These are phyloP conservation scores for Tenualosa ilisha DNA, from an alignment of 2,797 vertebrate genomes.

Conservation along the genomic window DNA sequence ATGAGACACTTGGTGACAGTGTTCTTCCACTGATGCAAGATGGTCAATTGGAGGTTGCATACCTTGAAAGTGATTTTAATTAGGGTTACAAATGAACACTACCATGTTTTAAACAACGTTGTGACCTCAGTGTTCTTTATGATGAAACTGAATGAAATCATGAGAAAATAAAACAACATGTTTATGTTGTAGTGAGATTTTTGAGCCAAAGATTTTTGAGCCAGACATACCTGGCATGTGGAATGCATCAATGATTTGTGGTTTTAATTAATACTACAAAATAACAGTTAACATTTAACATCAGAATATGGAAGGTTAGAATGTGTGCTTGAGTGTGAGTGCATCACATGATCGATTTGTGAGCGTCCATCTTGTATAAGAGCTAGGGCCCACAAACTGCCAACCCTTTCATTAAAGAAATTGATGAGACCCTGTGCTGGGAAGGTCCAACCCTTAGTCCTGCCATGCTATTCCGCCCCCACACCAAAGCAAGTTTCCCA, in stretches of 20 bases:
- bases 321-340: neutral
- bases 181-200: no score
- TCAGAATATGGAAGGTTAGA: neutral
- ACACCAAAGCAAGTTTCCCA: constrained; percentile 9
- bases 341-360: neutral
- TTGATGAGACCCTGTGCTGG: neutral
- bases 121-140: neutral
- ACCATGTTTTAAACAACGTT: neutral
- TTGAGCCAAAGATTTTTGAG: neutral
- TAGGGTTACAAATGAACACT: neutral
- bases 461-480: neutral
- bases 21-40: constrained; percentile 23
- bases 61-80: neutral
- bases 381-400: neutral
- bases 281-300: neutral
- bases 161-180: neutral
- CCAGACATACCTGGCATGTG: neutral
- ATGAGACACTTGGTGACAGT: neutral
- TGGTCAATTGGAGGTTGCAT: neutral
- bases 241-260: neutral
- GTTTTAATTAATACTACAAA: neutral
- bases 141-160: neutral
- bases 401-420: neutral
- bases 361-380: neutral
- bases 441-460: neutral